A percentile compares a stretch with the other conserved stretches of the same genome.
Evolutionary conservation across 2,888 invertebrate species (phyloP).

Genomic region (Schizotus pectinicornis): DNA sequence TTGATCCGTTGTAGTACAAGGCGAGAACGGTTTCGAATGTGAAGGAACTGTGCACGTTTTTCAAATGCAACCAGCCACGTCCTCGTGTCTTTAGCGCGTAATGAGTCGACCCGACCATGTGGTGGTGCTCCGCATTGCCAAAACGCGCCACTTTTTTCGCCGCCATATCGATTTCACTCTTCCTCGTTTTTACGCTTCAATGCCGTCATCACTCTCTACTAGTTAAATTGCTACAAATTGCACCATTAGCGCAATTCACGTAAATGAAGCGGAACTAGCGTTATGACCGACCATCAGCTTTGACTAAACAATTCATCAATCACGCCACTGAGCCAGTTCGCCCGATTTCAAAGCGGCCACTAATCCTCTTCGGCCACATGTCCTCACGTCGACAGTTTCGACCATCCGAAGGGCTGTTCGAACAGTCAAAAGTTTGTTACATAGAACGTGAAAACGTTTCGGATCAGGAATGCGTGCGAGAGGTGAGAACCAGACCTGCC

Average conservation of each 20-base stretch:
- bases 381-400: not conserved
- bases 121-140: not conserved
- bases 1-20: not conserved
- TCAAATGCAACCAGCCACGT: not conserved
- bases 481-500: too few relatives aligned
- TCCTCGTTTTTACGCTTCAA: not conserved
- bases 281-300: slow-evolving; percentile 2
- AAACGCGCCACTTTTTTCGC: not conserved
- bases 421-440: too few relatives aligned
- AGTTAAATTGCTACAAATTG: slow-evolving; percentile 11
- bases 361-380: slow-evolving; percentile 6
- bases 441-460: too few relatives aligned
- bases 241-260: slow-evolving; percentile 2
- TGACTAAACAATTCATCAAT: slow-evolving; percentile 15
- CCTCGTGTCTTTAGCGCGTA: slow-evolving; percentile 6
- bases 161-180: not conserved
- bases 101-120: slow-evolving; percentile 10
- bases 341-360: slow-evolving; percentile 7
- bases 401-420: too few relatives aligned
- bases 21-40: slow-evolving; percentile 1
- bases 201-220: slow-evolving; percentile 15
- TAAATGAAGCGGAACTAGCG: slow-evolving; percentile 8
- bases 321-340: slow-evolving; percentile 12
- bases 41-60: not conserved
- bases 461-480: too few relatives aligned